Base-by-base conservation (phyloP, 2,113 vertebrate species). In the Chascanopsetta lugubris region DNA sequence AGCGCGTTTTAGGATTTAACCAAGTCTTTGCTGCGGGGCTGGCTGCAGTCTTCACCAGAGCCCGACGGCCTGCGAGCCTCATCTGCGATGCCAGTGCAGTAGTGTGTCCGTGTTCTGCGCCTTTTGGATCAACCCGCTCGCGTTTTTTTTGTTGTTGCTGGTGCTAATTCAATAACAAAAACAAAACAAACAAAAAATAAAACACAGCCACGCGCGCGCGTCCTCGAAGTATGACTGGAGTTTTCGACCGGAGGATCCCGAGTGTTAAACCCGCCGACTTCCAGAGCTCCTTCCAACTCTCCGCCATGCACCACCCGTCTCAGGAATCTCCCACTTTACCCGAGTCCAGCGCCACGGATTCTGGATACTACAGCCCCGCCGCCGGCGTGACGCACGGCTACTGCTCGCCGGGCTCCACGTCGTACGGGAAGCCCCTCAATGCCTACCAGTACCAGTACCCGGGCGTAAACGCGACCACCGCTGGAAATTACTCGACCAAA, bases 1-100 rank as follows among this genome's bases (percentile, higher is more conserved):
- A 96, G 96, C 92, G 94, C 94, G 94, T 93, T 95, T 96, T 94
- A 93, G 95, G 95, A 97, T 97, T 99, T 98, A 98, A 97, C 96
- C 96, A 97, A 95, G 96, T 95, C 94, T 93, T 92, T 95, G 94
- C 97, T 95, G 94, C 88, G 91, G 91, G 94, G 92, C 93, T 93
- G 94, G 91, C 92, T 94, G 94, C 95, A 98, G 96, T 97, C 94
- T 94, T 94, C 93, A 90, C 73, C 90, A 92, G 92, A 93, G 83
- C 78, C 79, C 89, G 86, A 88, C 85, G 80, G 89, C 87, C 85
- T 49, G 79, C 82, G 86, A 88, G 72, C 80, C 73, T 76, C 82
- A 68, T n/a, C 67, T 61, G 82, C 84, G 74, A 93, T 92, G 92
- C 63, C 68, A 87, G 85, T 74, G 67, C 92, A 88, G 77, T 93